Evolutionary conservation across 2,113 vertebrate species (phyloP), one percentile per base, ranked within the genome.

Genomic region (Aspiorhynchus laticeps): DNA sequence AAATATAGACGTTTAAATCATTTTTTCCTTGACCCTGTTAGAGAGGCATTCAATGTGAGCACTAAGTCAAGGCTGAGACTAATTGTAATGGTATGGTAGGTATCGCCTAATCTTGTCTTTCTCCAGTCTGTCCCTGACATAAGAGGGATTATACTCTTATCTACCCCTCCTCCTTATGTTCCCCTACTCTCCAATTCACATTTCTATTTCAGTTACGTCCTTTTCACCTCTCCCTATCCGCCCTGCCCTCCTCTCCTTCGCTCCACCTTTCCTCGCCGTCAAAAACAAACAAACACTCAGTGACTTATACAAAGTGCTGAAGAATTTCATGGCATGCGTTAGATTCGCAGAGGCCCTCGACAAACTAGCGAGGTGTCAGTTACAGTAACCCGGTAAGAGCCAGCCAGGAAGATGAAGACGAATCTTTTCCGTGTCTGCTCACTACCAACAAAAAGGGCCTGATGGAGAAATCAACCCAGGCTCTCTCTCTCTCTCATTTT

Each of bases 321-420:
- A 96, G 93, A 96, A 95, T 95, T 97, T 95, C 90, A 93, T 96
- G 89, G 95, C 95, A 87, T 92, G 93, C 93, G 92, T 92, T 88
- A 94, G 96, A 94, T 95, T 96, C 87, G 93, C 94, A 36, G 94
- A 96, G 93, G 95, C 96, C 92, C 94, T 96, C 91, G 94, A 96
- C 41, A 96, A 93, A 95, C 96, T 95, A 94, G 94, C 21, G 53
- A 93, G 94, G 95, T 94, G 96, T 96, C 90, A 93, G 95, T 95
- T 90, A 92, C 90, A 90, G 91, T 91, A 93, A 92, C 90, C 89
- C 84, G 89, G 90, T 91, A 88, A 92, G 84, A 90, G 83, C 91
- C 87, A 11, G 71, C 76, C 87, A 53, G 41, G 75, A 33, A 67
- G 86, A 87, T 56, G 79, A 86, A 74, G 38, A 82, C 38, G 59